Percentiles rank a stretch among this genome's conserved stretches.
Conservation (phyloP, 2,888 invertebrate genomes). For the Diplolepis rosae region DNA sequence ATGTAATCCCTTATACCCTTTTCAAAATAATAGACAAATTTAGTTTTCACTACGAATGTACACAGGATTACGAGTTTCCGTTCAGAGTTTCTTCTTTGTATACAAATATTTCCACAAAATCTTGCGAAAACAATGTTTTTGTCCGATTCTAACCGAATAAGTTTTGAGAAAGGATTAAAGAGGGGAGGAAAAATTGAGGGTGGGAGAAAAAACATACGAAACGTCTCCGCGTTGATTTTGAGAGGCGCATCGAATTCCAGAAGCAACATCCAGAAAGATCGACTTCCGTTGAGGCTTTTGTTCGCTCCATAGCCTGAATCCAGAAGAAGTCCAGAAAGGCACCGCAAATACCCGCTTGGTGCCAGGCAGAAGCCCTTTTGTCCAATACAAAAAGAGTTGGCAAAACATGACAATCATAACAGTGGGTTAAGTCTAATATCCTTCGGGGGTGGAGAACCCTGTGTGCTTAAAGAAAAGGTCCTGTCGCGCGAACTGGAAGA, state of each 20-base stretch:
- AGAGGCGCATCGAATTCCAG: conserved; percentile 63
- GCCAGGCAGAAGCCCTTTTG: conserved; percentile 54
- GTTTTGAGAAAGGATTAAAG: conserved; percentile 13
- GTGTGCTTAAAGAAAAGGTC: conserved; percentile 49
- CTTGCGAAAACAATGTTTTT: conserved; percentile 23
- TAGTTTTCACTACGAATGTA: neutral
- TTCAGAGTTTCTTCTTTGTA: conserved; percentile 11
- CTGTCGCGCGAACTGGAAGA: conserved; percentile 44
- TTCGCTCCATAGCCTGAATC: conserved; percentile 26
- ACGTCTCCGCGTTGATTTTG: conserved; percentile 34
- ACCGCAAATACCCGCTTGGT: conserved; percentile 38
- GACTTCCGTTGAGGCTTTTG: conserved; percentile 57
- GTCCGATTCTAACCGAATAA: neutral
- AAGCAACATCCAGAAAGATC: conserved; percentile 46
- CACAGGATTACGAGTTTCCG: neutral
- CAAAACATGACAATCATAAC: conserved; percentile 71
- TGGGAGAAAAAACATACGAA: conserved; percentile 20
- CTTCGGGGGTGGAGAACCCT: conserved; percentile 51
- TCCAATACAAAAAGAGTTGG: conserved; percentile 66
- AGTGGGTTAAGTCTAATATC: conserved; percentile 51
- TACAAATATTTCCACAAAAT: conserved; percentile 16
- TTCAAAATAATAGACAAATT: no score
- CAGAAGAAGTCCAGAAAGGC: neutral
- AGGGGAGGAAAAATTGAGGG: neutral
- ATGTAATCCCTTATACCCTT: no score